phyloP scores from a whole-genome alignment of 1,140 invertebrate genomes.

The Trichonephila clavata region DNA sequence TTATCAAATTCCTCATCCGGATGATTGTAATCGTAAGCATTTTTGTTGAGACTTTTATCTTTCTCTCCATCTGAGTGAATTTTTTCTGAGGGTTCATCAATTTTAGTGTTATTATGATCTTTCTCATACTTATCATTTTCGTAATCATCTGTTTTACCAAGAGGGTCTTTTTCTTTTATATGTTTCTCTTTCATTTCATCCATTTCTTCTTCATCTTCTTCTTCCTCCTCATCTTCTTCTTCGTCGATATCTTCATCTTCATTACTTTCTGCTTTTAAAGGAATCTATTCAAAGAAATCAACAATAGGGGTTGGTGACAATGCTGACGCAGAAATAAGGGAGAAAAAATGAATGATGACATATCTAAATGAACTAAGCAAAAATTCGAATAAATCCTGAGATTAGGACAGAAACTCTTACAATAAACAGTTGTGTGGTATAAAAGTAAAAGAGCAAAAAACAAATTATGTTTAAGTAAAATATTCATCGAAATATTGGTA shows the following conservation, averaged over 20 bases:
- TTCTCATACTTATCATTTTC: conserved; percentile 29
- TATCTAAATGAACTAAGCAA: too few species aligned
- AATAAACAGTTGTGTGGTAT: too few species aligned
- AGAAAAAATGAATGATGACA: too few species aligned
- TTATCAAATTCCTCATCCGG: conserved; percentile 41
- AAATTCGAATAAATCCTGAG: too few species aligned
- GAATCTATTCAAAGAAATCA: conserved; percentile 18
- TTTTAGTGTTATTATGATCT: not conserved
- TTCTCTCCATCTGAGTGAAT: conserved; percentile 1
- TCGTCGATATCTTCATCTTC: not conserved
- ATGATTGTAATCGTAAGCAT: not conserved
- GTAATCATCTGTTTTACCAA: conserved; percentile 12
- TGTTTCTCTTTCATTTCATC: not conserved
- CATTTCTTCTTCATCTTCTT: not conserved
- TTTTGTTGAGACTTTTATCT: not conserved
- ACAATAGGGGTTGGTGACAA: too few species aligned
- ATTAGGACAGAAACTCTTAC: too few species aligned
- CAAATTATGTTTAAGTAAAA: too few species aligned
- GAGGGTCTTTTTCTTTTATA: not conserved
- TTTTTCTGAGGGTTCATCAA: not conserved
- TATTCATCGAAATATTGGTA: too few species aligned
- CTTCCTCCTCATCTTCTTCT: conserved; percentile 45
- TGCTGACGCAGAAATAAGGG: too few species aligned
- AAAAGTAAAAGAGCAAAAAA: too few species aligned
- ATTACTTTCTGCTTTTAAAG: conserved; percentile 39